phyloP scores from a whole-genome alignment of 1,140 invertebrate species.

The Ips typographus region DNA sequence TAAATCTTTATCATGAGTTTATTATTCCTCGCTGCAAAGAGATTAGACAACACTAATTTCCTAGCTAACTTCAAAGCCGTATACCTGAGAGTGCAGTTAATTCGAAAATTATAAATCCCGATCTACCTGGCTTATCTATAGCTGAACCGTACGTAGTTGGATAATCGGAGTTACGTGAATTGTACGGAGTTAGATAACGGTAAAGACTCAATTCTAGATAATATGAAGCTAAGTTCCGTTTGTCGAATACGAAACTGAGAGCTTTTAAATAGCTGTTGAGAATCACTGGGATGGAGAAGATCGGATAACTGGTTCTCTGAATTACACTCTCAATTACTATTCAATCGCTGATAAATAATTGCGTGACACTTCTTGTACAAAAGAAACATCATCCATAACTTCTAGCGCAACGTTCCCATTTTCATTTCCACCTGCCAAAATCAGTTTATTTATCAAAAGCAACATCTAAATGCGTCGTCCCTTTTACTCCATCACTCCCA shows the following conservation, averaged over 20 bases:
- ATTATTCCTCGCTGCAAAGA: background rate
- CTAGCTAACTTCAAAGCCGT: background rate
- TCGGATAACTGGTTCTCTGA: too few species aligned
- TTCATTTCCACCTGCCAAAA: conserved; percentile 2
- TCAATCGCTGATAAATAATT: too few species aligned
- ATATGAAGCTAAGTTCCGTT: too few species aligned
- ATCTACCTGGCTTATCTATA: background rate
- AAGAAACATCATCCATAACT: too few species aligned
- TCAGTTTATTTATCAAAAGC: conserved; percentile 11
- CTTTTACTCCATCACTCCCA: conserved; percentile 4
- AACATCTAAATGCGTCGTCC: conserved; percentile 10
- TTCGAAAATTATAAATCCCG: conserved; percentile 5
- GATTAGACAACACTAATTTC: background rate
- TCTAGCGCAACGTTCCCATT: background rate
- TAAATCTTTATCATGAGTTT: background rate
- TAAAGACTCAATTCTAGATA: too few species aligned
- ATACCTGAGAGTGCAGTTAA: conserved; percentile 6
- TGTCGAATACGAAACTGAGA: too few species aligned
- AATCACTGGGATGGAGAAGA: too few species aligned
- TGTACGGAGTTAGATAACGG: background rate
- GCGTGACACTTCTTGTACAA: too few species aligned
- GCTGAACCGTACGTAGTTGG: background rate
- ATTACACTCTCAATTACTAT: too few species aligned
- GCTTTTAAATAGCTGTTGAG: too few species aligned
- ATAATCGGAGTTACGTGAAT: conserved; percentile 6